These are phyloP conservation scores for Scytalopus superciliaris DNA, from an alignment of 2,113 vertebrate species.

Conservation along the genomic window DNA sequence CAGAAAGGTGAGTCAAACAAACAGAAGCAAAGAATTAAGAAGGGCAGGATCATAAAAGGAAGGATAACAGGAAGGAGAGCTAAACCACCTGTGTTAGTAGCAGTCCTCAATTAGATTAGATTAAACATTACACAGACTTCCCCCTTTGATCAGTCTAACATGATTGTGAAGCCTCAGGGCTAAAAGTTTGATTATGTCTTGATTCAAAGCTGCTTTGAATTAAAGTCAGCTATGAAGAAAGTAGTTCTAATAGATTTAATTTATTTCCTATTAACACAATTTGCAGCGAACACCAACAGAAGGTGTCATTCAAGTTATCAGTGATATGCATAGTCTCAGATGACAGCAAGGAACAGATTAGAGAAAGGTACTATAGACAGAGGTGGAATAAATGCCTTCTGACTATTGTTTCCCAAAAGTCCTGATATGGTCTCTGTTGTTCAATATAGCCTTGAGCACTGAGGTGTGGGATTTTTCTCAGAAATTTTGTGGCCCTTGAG, in stretches of 20 bases:
- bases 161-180: constrained; percentile 41
- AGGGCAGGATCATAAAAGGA: neutral
- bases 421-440: neutral
- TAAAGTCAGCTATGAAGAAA: constrained; percentile 17
- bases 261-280: constrained; percentile 31
- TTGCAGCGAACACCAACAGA: neutral
- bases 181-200: constrained; percentile 59
- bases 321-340: neutral
- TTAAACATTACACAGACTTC: constrained; percentile 27
- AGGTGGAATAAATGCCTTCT: neutral
- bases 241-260: constrained; percentile 45
- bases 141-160: constrained; percentile 49
- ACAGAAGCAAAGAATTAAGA: neutral
- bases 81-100: neutral
- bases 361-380: neutral
- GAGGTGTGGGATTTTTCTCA: neutral
- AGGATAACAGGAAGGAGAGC: neutral
- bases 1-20: neutral
- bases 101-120: constrained; percentile 20
- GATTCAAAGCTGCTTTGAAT: constrained; percentile 49
- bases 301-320: neutral
- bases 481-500: neutral
- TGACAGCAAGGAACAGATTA: neutral
- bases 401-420: neutral
- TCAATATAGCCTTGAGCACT: neutral